Evolutionary conservation across 2,113 vertebrate genomes (phyloP).

Genomic region (Pollimyrus isidori): DNA sequence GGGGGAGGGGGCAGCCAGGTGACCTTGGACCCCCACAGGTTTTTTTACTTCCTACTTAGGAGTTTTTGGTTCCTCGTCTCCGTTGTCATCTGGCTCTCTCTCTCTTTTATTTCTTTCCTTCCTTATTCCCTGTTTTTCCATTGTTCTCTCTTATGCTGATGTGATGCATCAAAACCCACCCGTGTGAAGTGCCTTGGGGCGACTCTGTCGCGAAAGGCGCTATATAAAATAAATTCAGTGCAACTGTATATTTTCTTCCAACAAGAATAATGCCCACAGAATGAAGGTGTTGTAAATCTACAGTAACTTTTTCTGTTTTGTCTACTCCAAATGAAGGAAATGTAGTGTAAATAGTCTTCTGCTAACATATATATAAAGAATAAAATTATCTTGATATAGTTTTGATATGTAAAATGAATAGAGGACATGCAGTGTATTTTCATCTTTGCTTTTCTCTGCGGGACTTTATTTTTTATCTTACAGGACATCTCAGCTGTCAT

Average conservation of each 20-base stretch:
- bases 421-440: background rate
- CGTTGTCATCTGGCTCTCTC: too few species aligned
- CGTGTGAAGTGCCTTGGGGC: too few species aligned
- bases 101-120: too few species aligned
- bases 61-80: too few species aligned
- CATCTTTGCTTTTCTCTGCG: background rate
- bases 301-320: background rate
- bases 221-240: too few species aligned
- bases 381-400: background rate
- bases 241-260: background rate
- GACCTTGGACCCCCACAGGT: too few species aligned
- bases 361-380: background rate
- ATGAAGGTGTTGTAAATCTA: background rate
- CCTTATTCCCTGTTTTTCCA: too few species aligned
- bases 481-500: background rate
- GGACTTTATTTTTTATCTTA: background rate
- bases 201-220: too few species aligned
- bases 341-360: background rate
- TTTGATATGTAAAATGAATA: background rate
- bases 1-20: too few species aligned
- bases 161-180: too few species aligned
- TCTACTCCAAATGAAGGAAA: background rate
- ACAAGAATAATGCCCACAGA: background rate
- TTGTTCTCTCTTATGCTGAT: too few species aligned
- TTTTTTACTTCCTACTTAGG: too few species aligned